phyloP scores from a whole-genome alignment of 2,888 invertebrate species.

The Lucinisca nassula region DNA sequence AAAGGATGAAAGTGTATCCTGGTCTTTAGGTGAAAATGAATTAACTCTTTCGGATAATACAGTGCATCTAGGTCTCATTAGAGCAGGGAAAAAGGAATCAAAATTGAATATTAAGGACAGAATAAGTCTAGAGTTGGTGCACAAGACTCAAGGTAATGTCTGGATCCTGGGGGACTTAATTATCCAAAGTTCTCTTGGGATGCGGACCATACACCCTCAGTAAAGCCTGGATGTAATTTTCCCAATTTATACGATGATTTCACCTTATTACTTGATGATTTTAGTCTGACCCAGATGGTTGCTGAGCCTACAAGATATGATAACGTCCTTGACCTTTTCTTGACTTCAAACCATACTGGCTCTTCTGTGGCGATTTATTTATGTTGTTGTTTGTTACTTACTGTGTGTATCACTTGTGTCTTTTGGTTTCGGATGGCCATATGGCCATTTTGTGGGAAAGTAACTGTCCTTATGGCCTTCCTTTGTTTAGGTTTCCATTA shows the following conservation, averaged over 20 bases:
- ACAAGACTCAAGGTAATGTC: slow-evolving; percentile 21
- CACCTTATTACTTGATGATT: slow-evolving; percentile 21
- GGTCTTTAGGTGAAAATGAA: slow-evolving; percentile 18
- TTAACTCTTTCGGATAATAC: neutral
- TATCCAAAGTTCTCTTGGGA: slow-evolving; percentile 30
- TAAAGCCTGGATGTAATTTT: neutral
- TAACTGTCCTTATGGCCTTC: too few relatives aligned
- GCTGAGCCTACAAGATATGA: slow-evolving; percentile 17
- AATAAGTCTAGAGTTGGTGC: neutral
- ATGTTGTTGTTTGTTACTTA: too few relatives aligned
- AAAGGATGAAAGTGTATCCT: too few relatives aligned
- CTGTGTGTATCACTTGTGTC: too few relatives aligned
- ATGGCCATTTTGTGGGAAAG: too few relatives aligned
- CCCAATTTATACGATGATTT: slow-evolving; percentile 12
- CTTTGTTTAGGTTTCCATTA: too few relatives aligned
- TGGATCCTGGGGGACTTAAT: slow-evolving; percentile 28
- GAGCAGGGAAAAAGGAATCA: slow-evolving; percentile 1
- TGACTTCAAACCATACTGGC: slow-evolving; percentile 31
- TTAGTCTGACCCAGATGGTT: slow-evolving; percentile 22
- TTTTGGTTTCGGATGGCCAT: too few relatives aligned
- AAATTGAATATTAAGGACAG: slow-evolving; percentile 11
- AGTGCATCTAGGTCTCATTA: slow-evolving; percentile 23
- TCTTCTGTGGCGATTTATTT: too few relatives aligned
- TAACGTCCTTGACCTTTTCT: slow-evolving; percentile 28
- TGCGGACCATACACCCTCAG: neutral